These are phyloP conservation scores for Plecotus auritus DNA, from an alignment of 2,113 vertebrate species.

Conservation along the genomic window DNA sequence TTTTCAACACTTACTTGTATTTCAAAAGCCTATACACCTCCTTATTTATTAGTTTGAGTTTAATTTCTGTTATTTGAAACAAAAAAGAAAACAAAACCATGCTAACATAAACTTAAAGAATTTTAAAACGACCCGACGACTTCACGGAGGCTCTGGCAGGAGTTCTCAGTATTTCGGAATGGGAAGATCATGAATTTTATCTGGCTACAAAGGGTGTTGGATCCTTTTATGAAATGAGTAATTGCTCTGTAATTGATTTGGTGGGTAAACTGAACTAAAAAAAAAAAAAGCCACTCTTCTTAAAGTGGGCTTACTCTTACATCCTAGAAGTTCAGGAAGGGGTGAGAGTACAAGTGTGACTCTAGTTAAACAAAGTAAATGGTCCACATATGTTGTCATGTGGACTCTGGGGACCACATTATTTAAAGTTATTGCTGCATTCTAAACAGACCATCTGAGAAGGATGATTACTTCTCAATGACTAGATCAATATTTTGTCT, in stretches of 20 bases:
- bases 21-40: neutral
- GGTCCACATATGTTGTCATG: neutral
- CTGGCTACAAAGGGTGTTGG: neutral
- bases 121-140: neutral
- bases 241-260: neutral
- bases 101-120: neutral
- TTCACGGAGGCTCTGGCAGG: neutral
- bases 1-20: neutral
- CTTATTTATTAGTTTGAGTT: neutral
- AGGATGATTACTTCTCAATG: conserved; percentile 43
- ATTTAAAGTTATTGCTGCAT: conserved; percentile 37
- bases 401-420: neutral
- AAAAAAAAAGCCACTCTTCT: too few species aligned
- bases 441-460: conserved; percentile 37
- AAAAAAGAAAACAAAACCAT: neutral
- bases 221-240: neutral
- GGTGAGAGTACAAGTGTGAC: neutral
- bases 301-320: neutral
- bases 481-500: conserved; percentile 51
- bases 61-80: neutral
- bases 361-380: neutral
- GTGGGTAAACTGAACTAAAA: neutral
- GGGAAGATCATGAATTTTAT: neutral
- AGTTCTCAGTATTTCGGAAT: neutral
- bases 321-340: neutral